These are phyloP conservation scores for Hypomecis punctinalis DNA, from an alignment of 2,888 invertebrate species.

Conservation along the genomic window DNA sequence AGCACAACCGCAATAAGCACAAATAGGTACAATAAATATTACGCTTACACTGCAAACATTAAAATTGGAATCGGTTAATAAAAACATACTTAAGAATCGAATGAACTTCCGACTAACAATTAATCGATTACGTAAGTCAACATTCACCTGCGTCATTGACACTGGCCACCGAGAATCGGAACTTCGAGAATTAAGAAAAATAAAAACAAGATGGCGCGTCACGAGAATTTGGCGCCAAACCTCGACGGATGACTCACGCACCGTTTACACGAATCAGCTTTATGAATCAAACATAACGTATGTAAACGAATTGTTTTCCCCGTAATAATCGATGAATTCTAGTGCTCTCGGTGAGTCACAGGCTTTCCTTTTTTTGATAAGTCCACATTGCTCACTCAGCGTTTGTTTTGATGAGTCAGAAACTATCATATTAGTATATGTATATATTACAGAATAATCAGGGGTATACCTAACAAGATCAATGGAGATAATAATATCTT, in stretches of 20 bases:
- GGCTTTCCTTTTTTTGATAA: slow-evolving; percentile 20
- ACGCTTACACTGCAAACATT: no score
- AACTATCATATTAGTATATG: background rate
- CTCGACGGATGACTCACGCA: slow-evolving; percentile 21
- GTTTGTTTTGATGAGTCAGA: slow-evolving; percentile 15
- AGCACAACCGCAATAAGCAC: no score
- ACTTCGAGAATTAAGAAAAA: slow-evolving; percentile 31
- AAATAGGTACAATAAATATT: no score
- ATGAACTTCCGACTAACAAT: slow-evolving; percentile 2
- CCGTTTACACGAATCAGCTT: slow-evolving; percentile 12
- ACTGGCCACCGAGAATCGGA: slow-evolving; percentile 26
- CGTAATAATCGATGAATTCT: slow-evolving; percentile 24
- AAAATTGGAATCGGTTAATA: no score
- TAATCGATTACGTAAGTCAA: slow-evolving; percentile 22
- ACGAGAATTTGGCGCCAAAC: slow-evolving; percentile 35
- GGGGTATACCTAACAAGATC: no score
- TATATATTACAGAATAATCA: no score
- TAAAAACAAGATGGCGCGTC: slow-evolving; percentile 43
- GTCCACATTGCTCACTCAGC: background rate
- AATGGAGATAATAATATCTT: no score
- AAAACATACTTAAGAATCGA: background rate
- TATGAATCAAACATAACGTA: slow-evolving; percentile 21
- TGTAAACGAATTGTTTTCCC: slow-evolving; percentile 22
- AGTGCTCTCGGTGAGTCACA: slow-evolving; percentile 20
- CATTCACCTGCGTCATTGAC: slow-evolving; percentile 38